Conservation (phyloP, 2,888 invertebrate genomes). For the Isoperla grammatica region DNA sequence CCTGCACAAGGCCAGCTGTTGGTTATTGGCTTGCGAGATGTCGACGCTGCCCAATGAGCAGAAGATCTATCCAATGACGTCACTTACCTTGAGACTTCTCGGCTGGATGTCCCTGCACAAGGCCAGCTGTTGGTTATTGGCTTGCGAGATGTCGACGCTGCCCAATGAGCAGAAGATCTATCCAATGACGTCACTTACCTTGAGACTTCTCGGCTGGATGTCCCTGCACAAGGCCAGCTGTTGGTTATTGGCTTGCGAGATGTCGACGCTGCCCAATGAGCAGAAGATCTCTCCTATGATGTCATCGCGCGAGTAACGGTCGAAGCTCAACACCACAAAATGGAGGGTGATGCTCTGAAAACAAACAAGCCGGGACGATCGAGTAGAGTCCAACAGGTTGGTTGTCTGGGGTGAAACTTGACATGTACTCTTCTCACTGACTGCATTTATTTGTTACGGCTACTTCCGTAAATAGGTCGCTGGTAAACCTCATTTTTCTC, state of each 20-base stretch:
- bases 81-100: conserved; percentile 90
- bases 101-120: conserved; percentile 87
- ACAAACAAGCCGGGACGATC: no score
- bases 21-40: conserved; percentile 61
- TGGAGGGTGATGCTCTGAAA: conserved; percentile 80
- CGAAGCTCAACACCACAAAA: conserved; percentile 91
- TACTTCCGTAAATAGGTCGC: no score
- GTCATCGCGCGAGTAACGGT: conserved; percentile 96
- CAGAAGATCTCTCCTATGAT: conserved; percentile 96
- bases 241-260: conserved; percentile 60
- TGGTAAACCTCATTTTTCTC: no score
- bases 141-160: conserved; percentile 59
- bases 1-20: conserved; percentile 71
- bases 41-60: conserved; percentile 68
- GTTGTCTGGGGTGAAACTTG: no score
- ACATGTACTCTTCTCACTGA: no score
- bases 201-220: conserved; percentile 87
- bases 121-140: conserved; percentile 66
- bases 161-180: conserved; percentile 87
- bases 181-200: conserved; percentile 97
- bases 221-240: conserved; percentile 80
- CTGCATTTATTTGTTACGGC: no score
- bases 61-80: conserved; percentile 96
- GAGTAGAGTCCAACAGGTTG: no score
- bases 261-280: conserved; percentile 62